phyloP scores from a whole-genome alignment of 2,888 invertebrate genomes.

The Drosophila diplacantha region DNA sequence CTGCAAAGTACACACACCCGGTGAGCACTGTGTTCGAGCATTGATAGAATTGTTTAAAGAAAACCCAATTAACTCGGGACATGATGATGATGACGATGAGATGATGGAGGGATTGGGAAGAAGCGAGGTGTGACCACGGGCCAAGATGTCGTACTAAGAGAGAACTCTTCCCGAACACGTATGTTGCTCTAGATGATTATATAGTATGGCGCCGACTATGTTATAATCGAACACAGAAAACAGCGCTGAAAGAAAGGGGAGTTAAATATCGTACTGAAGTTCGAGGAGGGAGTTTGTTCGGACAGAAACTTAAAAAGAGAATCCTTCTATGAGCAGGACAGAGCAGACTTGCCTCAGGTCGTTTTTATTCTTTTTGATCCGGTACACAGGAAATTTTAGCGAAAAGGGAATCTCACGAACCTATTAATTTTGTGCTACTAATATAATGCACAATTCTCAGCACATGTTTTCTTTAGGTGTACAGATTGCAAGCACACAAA shows the following conservation, averaged over 20 bases:
- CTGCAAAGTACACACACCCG: slow-evolving; percentile 10
- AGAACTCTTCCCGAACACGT: slow-evolving; percentile 21
- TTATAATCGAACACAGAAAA: neutral
- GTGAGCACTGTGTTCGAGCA: slow-evolving; percentile 35
- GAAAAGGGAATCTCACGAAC: neutral
- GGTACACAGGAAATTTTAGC: too few relatives aligned
- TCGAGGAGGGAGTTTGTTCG: neutral
- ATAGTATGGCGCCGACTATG: slow-evolving; percentile 25
- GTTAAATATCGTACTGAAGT: neutral
- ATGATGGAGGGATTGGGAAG: slow-evolving; percentile 30
- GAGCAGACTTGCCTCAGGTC: too few relatives aligned
- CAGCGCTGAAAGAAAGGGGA: neutral
- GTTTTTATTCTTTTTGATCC: too few relatives aligned
- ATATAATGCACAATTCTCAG: neutral
- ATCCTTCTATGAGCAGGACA: too few relatives aligned
- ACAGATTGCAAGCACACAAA: slow-evolving; percentile 9
- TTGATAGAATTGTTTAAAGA: slow-evolving; percentile 63
- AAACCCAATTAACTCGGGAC: slow-evolving; percentile 53
- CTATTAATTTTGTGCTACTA: neutral
- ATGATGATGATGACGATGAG: slow-evolving; percentile 25
- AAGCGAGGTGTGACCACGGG: slow-evolving; percentile 64
- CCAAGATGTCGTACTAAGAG: slow-evolving; percentile 24
- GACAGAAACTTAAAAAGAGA: neutral
- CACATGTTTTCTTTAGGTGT: neutral
- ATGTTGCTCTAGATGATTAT: slow-evolving; percentile 60